These are phyloP conservation scores for Aphrocallistes beatrix DNA, from an alignment of 37 sponge, comb jelly and placozoan genomes.

Conservation along the genomic window DNA sequence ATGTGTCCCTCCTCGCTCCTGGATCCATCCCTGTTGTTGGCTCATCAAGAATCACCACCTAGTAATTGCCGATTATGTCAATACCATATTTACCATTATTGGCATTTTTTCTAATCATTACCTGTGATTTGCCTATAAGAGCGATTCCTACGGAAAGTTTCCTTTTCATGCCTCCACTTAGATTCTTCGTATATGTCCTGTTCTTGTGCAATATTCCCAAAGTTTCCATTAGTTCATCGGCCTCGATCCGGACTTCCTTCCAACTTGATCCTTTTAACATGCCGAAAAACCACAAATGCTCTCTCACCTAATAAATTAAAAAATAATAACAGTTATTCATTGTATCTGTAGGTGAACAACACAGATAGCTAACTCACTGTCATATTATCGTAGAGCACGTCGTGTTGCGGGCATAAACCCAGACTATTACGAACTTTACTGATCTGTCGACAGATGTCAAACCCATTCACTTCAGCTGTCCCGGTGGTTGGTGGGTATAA, in stretches of 20 bases:
- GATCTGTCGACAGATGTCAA: conserved; percentile 48
- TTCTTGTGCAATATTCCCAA: background rate
- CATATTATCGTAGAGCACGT: conserved; percentile 67
- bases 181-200: conserved; percentile 11
- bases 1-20: conserved; percentile 48
- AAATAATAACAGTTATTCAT: too few species aligned
- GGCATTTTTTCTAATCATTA: background rate
- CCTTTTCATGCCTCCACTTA: conserved; percentile 57
- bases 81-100: background rate
- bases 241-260: background rate
- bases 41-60: conserved; percentile 55
- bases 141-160: conserved; percentile 54
- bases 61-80: background rate
- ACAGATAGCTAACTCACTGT: conserved; percentile 40
- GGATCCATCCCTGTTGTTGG: conserved; percentile 73
- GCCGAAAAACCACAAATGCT: conserved; percentile 41
- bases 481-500: conserved; percentile 71
- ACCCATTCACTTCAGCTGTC: conserved; percentile 51
- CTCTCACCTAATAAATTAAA: background rate
- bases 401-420: conserved; percentile 82
- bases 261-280: conserved; percentile 32
- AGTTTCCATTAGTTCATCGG: background rate
- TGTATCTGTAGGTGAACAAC: conserved; percentile 31
- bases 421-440: conserved; percentile 49
- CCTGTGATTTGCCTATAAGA: conserved; percentile 38